Percentiles rank a stretch among this genome's conserved stretches.
phyloP scores from a whole-genome alignment of 2,888 invertebrate genomes.

The Rhyacophila evoluta region DNA sequence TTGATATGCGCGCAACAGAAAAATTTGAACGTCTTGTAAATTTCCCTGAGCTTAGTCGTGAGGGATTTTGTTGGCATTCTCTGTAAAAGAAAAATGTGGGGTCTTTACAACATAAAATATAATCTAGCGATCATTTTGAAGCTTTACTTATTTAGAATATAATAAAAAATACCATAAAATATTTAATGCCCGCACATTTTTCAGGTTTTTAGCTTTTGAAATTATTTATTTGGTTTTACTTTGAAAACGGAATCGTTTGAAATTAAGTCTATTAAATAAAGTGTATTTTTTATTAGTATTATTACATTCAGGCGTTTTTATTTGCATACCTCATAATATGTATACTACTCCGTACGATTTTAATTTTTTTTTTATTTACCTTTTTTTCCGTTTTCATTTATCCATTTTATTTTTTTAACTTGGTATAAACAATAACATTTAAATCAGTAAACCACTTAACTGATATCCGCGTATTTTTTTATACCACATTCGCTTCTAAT shows the following conservation, averaged over 20 bases:
- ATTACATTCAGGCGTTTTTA: neutral
- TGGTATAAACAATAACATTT: too few species aligned
- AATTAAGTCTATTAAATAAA: conserved; percentile 17
- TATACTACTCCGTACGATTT: too few species aligned
- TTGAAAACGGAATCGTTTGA: conserved; percentile 5
- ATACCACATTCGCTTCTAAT: too few species aligned
- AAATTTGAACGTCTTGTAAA: conserved; percentile 16
- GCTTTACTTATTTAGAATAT: conserved; percentile 19
- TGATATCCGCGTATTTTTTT: too few species aligned
- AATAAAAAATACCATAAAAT: conserved; percentile 24
- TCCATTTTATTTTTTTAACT: too few species aligned
- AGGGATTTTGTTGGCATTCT: conserved; percentile 19
- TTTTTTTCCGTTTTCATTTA: too few species aligned
- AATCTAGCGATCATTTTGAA: conserved; percentile 14
- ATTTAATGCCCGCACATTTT: conserved; percentile 17
- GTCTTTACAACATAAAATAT: conserved; percentile 16
- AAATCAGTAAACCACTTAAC: too few species aligned
- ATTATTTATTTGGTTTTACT: conserved; percentile 15
- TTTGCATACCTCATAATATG: neutral
- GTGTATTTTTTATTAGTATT: neutral
- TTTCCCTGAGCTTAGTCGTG: conserved; percentile 2
- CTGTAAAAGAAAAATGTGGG: conserved; percentile 3
- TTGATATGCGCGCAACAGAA: neutral
- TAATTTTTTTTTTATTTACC: too few species aligned
- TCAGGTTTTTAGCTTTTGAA: conserved; percentile 11